Base-by-base conservation (phyloP, 2,113 vertebrate species). In the Antechinus stuartii region DNA sequence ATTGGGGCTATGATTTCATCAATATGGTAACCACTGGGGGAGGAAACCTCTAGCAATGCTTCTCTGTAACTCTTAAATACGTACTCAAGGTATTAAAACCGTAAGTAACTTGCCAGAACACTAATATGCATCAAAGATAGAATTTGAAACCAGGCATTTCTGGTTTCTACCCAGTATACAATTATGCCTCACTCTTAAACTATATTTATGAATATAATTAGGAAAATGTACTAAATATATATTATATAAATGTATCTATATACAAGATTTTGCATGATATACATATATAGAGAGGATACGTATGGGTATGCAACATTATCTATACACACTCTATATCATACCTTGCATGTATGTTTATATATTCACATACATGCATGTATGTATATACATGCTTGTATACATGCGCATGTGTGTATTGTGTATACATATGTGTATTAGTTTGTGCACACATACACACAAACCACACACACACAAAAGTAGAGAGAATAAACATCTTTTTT, bases 401-500 rank as follows among this genome's bases (percentile, higher is more conserved):
- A 54, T 54, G 54, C 1, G 11, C 16, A 54, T 54, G 54, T 54
- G 19, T 54, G 16, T 54, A 50, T 50, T 50, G 5, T 50, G 50
- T 4, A 50, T 6, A 54, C 19, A 54, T 54, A 14, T 54, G 19
- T 54, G 5, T 8, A 50, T 50, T 3, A 5, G 50, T 50, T 8
- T 50, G 47, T 50, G 50, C 50, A 50, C 50, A 50, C 0, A 50
- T 50, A 8, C 50, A 50, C 50, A 50, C 50, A 50, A 54, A 16
- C 12, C 54, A 54, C 19, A 14, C 6, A 24, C 5, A 56, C 54
- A 42, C 49, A 12, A 76, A n/a, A 14, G 11, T 76, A 90, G 50
- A 91, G 90, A 50, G 95, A 94, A 55, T 46, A 53, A 89, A 30
- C 30, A 3, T 92, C 61, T 93, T 27, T 93, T 57, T 92, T 92